Evolutionary conservation across 2,888 invertebrate genomes (phyloP), one percentile per base, ranked within the genome.

Genomic region (Papilio demoleus): DNA sequence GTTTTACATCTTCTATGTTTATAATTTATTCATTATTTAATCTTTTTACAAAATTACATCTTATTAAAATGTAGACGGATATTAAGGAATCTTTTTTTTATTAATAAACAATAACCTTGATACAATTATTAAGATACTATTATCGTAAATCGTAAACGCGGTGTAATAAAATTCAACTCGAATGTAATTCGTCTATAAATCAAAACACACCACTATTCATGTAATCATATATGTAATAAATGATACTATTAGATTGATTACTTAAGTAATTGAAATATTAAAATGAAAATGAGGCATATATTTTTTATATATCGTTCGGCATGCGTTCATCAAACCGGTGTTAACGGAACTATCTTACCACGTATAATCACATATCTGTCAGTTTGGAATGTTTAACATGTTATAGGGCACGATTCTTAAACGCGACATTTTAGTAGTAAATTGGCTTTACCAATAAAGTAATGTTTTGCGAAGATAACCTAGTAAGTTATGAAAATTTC

Each of bases 251-350:
- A 65, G 65, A 60, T 31, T 65, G 68, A 69, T 69, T 69, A 60
- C 65, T 61, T 65, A 50, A 65, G 40, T 65, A 60, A 69, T 61
- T 69, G 50, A 60, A 69, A 69, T 17, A 63, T 65, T 65, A 65
- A 65, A 50, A 40, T 31, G 42, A 11, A 56, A 61, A 53, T 40
- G 24, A 40, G 22, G 24, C 24, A 56, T 38, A 59, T 1, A 40
- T 45, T 47, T 45, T 66, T 67, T 38, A 24, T 24, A 24, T 38
- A 38, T 27, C 47, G 38, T 31, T 22, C 50, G 60, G 63, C 47
- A 42, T 19, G 17, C 22, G 36, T 38, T 67, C 17, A 47, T 34
- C 24, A 36, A 68, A 59, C 64, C 58, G 59, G 59, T 64, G n/a
- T 67, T 45, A 34, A 45, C 58, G 65, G 45, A 40, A 22, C 59